Base-by-base conservation (phyloP, 2,113 vertebrate genomes). In the Tiliqua scincoides region DNA sequence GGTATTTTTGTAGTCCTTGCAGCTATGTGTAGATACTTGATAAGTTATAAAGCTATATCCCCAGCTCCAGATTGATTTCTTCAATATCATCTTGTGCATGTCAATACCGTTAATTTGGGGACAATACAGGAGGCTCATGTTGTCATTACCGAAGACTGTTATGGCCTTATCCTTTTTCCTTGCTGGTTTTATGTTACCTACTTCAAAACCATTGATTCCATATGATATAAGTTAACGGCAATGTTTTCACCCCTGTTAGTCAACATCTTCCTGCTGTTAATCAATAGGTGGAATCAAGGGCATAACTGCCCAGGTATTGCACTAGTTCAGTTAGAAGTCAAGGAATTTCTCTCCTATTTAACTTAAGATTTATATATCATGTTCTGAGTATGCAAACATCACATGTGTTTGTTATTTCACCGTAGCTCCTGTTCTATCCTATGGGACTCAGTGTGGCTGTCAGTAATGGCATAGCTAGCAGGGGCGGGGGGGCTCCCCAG, bases 251-350 rank as follows among this genome's bases (percentile, higher is more conserved):
- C 25, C 8, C 74, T 70, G 37, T 6, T 87, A 40, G 21, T 86
- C 75, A 83, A 68, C 84, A 81, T 67, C 77, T n/a, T 35, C 79
- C 70, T 3, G 4, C 5, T 85, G 40, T 87, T 89, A 73, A 92
- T 93, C 89, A 76, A 79, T 43, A 79, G 52, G 54, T 79, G 88
- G 86, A 1, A 68, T 57, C 79, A 92, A 90, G 80, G 90, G 87
- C 25, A 67, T 85, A 90, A 3, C 7, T 62, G 54, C 6, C 40
- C 68, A 35, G 61, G 6, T 76, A 62, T 79, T 89, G 43, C 7
- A 86, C 82, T 76, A 57, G 54, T 27, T 90, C 21, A 65, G 80
- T 88, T 54, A 65, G 87, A 61, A 91, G 27, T 17, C 59, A 68
- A 63, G 52, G 81, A 35, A 37, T 25, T 87, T 65, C 61, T 59